Evolutionary conservation across 2,113 vertebrate species (phyloP).

Genomic region (Channa argus): DNA sequence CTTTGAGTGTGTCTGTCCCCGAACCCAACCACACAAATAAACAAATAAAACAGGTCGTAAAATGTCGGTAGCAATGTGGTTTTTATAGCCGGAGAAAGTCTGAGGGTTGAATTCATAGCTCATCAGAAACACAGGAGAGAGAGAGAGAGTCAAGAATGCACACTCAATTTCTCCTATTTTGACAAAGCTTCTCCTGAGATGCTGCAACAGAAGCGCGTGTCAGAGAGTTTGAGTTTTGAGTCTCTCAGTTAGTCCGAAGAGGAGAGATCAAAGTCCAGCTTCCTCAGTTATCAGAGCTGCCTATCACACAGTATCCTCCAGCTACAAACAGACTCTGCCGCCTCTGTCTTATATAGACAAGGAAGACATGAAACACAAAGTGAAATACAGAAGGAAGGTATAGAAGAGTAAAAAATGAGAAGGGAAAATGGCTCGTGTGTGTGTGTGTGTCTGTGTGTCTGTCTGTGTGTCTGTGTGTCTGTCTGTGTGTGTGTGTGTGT

Average conservation of each 20-base stretch:
- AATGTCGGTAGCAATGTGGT: conserved; percentile 46
- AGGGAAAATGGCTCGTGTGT: neutral
- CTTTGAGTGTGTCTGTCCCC: conserved; percentile 21
- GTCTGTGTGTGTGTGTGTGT: conserved; percentile 28
- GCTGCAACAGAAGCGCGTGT: conserved; percentile 7
- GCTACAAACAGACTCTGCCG: conserved; percentile 45
- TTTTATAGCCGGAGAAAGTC: conserved; percentile 48
- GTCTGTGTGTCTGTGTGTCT: neutral
- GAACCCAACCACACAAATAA: conserved; percentile 34
- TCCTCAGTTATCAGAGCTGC: conserved; percentile 55
- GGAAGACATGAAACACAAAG: conserved; percentile 29
- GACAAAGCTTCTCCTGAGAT: conserved; percentile 3
- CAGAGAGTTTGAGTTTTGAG: conserved; percentile 21
- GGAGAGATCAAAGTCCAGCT: conserved; percentile 61
- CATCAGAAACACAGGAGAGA: conserved; percentile 15
- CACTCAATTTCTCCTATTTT: conserved; percentile 20
- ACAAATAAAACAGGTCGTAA: conserved; percentile 51
- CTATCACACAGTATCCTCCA: conserved; percentile 60
- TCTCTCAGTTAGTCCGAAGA: conserved; percentile 39
- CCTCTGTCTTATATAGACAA: conserved; percentile 22
- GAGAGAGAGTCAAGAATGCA: neutral
- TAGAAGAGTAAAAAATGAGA: conserved; percentile 26
- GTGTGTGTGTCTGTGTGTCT: neutral
- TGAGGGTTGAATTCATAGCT: conserved; percentile 40
- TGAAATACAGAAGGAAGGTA: conserved; percentile 24